Evolutionary conservation across 1,140 invertebrate species (phyloP).

Genomic region (Probaryconus sp.): DNA sequence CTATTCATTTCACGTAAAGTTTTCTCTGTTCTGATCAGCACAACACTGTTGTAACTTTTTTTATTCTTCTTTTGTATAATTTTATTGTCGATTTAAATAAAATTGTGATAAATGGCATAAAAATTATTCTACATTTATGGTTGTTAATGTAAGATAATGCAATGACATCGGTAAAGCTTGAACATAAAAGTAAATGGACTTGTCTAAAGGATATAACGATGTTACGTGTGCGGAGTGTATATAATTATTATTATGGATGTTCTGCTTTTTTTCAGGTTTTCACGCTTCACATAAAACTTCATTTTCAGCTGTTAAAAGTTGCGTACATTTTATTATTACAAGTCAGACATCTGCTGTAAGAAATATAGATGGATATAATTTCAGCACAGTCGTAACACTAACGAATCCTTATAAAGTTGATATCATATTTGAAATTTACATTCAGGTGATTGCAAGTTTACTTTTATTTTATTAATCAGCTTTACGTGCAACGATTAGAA

Average conservation of each 20-base stretch:
- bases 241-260: slow-evolving; percentile 3
- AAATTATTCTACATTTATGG: too few species aligned
- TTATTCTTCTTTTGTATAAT: too few species aligned
- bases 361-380: not conserved
- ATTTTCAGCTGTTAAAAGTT: slow-evolving; percentile 7
- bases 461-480: slow-evolving; percentile 6
- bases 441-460: not conserved
- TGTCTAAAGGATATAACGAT: not conserved
- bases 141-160: too few species aligned
- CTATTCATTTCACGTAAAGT: too few species aligned
- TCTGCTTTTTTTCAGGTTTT: slow-evolving; percentile 4
- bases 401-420: slow-evolving; percentile 8
- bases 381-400: slow-evolving; percentile 9
- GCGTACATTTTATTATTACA: not conserved
- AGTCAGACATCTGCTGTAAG: slow-evolving; percentile 4
- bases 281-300: not conserved
- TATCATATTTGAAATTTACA: slow-evolving; percentile 18
- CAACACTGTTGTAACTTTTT: too few species aligned
- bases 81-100: too few species aligned
- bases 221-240: too few species aligned
- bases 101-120: too few species aligned
- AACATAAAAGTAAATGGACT: slow-evolving; percentile 3
- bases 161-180: too few species aligned
- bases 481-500: too few species aligned
- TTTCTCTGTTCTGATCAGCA: too few species aligned